Evolutionary conservation across 2,113 vertebrate genomes (phyloP).

Genomic region (Anseranas semipalmata): DNA sequence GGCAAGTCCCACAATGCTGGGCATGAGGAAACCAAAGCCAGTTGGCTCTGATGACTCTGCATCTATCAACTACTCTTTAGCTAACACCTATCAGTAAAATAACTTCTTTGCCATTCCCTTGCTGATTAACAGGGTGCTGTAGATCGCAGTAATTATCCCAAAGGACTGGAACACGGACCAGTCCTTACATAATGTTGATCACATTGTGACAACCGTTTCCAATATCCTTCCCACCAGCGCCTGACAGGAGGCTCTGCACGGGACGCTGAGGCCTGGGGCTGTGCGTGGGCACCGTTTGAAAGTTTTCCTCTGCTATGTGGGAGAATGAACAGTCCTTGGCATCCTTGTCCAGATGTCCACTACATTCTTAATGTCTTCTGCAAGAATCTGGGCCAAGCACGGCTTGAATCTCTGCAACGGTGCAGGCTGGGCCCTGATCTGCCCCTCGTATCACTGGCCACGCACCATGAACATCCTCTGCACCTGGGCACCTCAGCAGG

Average conservation of each 20-base stretch:
- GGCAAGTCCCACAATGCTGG: accelerated
- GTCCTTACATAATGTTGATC: neutral
- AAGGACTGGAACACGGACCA: neutral
- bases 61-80: constrained; percentile 27
- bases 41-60: neutral
- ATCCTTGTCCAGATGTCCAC: neutral
- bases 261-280: neutral
- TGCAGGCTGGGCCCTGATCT: neutral
- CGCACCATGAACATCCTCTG: neutral
- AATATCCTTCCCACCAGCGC: neutral
- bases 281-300: accelerated
- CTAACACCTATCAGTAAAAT: constrained; percentile 19
- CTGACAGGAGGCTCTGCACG: neutral
- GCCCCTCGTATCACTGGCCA: neutral
- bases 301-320: neutral
- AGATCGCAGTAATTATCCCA: neutral
- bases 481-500: neutral
- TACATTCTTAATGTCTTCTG: neutral
- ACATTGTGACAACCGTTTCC: accelerated
- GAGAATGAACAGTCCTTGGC: neutral
- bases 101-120: constrained; percentile 17
- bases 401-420: neutral
- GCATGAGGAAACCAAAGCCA: constrained; percentile 23
- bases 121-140: neutral
- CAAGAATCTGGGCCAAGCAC: neutral